phyloP scores from a whole-genome alignment of 2,888 invertebrate species.

The Blomia tropicalis region DNA sequence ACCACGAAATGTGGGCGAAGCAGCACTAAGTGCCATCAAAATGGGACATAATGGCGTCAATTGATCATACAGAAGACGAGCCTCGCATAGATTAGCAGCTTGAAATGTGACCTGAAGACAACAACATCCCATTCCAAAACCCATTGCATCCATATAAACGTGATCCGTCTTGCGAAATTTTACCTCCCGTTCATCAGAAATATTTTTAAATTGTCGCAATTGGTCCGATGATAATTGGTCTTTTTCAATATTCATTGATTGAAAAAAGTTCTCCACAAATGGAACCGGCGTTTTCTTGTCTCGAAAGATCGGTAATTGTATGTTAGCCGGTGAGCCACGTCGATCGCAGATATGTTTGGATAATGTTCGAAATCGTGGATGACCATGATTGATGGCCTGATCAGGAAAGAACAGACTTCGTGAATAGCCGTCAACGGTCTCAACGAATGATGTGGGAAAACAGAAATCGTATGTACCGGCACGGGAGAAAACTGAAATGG shows the following conservation, averaged over 20 bases:
- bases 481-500: slow-evolving; percentile 85
- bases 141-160: slow-evolving; percentile 98
- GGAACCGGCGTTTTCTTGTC: slow-evolving; percentile 72
- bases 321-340: slow-evolving; percentile 83
- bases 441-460: slow-evolving; percentile 55
- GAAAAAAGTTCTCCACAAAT: slow-evolving; percentile 49
- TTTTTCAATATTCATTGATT: slow-evolving; percentile 43
- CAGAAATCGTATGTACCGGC: slow-evolving; percentile 80
- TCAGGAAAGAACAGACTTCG: slow-evolving; percentile 76
- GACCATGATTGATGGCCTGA: slow-evolving; percentile 79
- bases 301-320: slow-evolving; percentile 85
- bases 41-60: slow-evolving; percentile 90
- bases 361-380: slow-evolving; percentile 67
- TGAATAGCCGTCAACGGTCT: slow-evolving; percentile 55
- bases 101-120: slow-evolving; percentile 91
- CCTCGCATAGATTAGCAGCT: slow-evolving; percentile 90
- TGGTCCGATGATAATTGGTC: slow-evolving; percentile 40
- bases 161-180: slow-evolving; percentile 53
- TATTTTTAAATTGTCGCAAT: background rate
- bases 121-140: slow-evolving; percentile 95
- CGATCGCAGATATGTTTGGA: slow-evolving; percentile 79
- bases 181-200: background rate
- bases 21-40: slow-evolving; percentile 89
- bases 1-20: slow-evolving; percentile 84
- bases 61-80: slow-evolving; percentile 87